Conservation (phyloP, 2,888 invertebrate species). For the Ormyrus pomaceus region DNA sequence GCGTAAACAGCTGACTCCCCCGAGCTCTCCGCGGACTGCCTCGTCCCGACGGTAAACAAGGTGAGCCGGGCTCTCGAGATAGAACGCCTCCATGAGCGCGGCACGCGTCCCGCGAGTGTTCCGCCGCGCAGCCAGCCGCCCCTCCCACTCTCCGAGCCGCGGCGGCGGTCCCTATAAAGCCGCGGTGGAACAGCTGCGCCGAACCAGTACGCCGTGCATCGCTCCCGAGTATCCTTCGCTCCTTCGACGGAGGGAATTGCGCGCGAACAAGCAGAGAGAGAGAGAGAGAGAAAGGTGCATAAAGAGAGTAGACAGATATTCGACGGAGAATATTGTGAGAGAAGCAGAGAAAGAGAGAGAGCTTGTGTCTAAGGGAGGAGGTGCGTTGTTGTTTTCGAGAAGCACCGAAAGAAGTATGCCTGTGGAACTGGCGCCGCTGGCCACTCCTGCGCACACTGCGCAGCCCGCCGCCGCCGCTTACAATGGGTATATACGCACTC, state of each 20-base stretch:
- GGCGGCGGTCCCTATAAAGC: conserved; percentile 63
- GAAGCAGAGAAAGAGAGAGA: too few relatives aligned
- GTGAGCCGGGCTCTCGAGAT: neutral
- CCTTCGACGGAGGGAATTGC: too few relatives aligned
- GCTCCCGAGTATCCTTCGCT: neutral
- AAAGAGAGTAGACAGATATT: too few relatives aligned
- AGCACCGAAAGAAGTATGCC: conserved; percentile 62
- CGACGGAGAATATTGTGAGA: too few relatives aligned
- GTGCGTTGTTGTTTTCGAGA: neutral
- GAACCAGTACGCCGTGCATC: conserved; percentile 64
- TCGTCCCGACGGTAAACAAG: neutral
- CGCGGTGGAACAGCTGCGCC: conserved; percentile 54
- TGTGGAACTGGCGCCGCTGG: conserved; percentile 65
- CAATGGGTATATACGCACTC: conserved; percentile 60
- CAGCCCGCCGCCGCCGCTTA: conserved; percentile 50
- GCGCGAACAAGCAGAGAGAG: too few relatives aligned
- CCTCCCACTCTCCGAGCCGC: neutral
- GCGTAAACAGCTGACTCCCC: neutral
- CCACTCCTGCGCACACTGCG: conserved; percentile 60
- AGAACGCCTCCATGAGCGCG: conserved; percentile 54
- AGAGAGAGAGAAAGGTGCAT: too few relatives aligned
- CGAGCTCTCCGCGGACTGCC: neutral
- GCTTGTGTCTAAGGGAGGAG: neutral
- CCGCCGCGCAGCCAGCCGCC: neutral
- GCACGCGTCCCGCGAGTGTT: conserved; percentile 65